These are phyloP conservation scores for Aricia artaxerxes DNA, from an alignment of 2,888 invertebrate genomes.

Conservation along the genomic window DNA sequence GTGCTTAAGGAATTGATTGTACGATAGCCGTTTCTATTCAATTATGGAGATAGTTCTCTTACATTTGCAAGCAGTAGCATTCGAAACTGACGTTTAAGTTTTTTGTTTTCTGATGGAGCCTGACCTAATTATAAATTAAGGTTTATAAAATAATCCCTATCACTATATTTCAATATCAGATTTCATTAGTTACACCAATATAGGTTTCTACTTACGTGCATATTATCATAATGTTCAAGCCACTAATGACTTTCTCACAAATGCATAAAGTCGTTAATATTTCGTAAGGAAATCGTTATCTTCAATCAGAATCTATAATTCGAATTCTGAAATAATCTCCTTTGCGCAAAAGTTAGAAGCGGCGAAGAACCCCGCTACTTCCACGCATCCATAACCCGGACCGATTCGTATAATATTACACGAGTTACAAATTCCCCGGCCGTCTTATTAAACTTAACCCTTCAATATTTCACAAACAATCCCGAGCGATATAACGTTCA, in stretches of 20 bases:
- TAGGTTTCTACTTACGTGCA: too few relatives aligned
- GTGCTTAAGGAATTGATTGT: slow-evolving; percentile 4
- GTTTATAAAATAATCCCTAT: too few relatives aligned
- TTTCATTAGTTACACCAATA: too few relatives aligned
- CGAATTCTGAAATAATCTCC: not conserved
- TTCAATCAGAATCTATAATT: slow-evolving; percentile 8
- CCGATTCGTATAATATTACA: slow-evolving; percentile 22
- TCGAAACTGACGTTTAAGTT: not conserved
- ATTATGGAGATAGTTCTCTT: not conserved
- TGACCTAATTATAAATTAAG: not conserved
- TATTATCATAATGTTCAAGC: not conserved
- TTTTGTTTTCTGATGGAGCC: not conserved
- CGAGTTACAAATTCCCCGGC: slow-evolving; percentile 26
- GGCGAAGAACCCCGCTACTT: slow-evolving; percentile 4
- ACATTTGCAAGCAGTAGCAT: not conserved
- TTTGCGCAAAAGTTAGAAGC: not conserved
- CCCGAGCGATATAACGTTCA: slow-evolving; percentile 39
- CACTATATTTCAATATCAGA: too few relatives aligned
- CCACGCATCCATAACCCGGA: slow-evolving; percentile 6
- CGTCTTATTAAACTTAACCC: slow-evolving; percentile 31
- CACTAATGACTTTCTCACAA: not conserved
- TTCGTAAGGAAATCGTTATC: not conserved
- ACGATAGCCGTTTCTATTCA: slow-evolving; percentile 4
- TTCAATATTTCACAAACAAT: slow-evolving; percentile 31
- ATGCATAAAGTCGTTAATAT: not conserved